Evolutionary conservation across 2,113 vertebrate genomes (phyloP).

Genomic region (Fregata magnificens): DNA sequence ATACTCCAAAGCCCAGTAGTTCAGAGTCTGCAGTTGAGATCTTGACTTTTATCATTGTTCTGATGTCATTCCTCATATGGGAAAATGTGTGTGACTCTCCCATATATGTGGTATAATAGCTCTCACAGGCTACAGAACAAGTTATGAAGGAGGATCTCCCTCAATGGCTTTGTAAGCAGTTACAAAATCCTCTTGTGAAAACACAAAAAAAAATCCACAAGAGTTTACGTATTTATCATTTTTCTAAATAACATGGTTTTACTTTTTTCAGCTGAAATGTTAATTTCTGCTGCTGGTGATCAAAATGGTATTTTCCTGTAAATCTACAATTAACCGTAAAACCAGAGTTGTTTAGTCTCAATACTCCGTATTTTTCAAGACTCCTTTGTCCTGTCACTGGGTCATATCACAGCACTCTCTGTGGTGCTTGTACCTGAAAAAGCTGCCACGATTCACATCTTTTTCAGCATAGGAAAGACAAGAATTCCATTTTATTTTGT

Average conservation of each 20-base stretch:
- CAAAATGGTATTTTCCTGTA: neutral
- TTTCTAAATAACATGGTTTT: neutral
- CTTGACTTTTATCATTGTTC: neutral
- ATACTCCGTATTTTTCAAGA: neutral
- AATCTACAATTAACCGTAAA: neutral
- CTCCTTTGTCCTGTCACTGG: neutral
- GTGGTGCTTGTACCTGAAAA: neutral
- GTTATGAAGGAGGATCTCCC: neutral
- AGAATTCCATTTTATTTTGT: neutral
- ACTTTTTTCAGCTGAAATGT: neutral
- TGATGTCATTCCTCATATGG: neutral
- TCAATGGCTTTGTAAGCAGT: neutral
- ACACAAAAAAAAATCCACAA: neutral
- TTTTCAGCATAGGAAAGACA: neutral
- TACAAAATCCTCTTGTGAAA: neutral
- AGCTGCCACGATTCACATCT: neutral
- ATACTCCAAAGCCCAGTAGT: neutral
- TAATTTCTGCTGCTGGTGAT: neutral
- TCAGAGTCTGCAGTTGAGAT: neutral
- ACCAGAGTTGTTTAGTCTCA: neutral
- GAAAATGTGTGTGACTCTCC: neutral
- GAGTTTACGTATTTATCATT: neutral
- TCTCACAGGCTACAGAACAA: neutral
- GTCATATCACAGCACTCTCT: neutral
- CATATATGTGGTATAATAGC: neutral